phyloP scores from a whole-genome alignment of 1,140 invertebrate species.

The Conopomorpha cramerella region DNA sequence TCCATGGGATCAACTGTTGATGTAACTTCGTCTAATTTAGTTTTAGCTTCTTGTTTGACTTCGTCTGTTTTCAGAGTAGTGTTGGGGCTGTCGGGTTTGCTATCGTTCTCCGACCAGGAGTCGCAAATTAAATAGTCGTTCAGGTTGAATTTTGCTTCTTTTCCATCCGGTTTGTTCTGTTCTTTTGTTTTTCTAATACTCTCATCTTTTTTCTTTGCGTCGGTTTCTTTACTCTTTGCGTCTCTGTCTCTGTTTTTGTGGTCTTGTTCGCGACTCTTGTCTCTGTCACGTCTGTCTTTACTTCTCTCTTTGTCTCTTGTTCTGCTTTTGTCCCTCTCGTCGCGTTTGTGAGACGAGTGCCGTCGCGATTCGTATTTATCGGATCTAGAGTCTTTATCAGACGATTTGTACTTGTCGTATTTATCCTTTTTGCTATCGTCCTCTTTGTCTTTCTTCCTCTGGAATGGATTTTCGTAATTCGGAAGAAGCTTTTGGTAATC shows the following conservation, averaged over 20 bases:
- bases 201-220: conserved; percentile 8
- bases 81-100: conserved; percentile 33
- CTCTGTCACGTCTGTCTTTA: conserved; percentile 8
- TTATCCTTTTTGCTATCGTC: conserved; percentile 10
- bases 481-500: conserved; percentile 42
- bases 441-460: conserved; percentile 37
- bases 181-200: conserved; percentile 7
- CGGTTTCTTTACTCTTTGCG: conserved; percentile 11
- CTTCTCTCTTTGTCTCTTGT: conserved; percentile 9
- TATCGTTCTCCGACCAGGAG: conserved; percentile 53
- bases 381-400: not conserved
- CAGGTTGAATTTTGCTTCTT: conserved; percentile 38
- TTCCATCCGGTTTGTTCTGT: conserved; percentile 8
- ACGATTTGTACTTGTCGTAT: conserved; percentile 6
- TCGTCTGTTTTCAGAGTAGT: conserved; percentile 15
- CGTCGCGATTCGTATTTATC: not conserved
- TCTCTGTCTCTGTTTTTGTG: conserved; percentile 10
- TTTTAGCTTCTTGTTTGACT: conserved; percentile 2
- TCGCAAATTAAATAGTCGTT: conserved; percentile 50
- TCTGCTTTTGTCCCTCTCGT: not conserved
- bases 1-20: conserved; percentile 1
- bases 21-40: not conserved
- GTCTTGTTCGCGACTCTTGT: conserved; percentile 6
- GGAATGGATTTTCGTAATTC: conserved; percentile 47
- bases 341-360: not conserved